These are phyloP conservation scores for Scrobipalpa atriplicella DNA, from an alignment of 2,888 invertebrate genomes.

Conservation along the genomic window DNA sequence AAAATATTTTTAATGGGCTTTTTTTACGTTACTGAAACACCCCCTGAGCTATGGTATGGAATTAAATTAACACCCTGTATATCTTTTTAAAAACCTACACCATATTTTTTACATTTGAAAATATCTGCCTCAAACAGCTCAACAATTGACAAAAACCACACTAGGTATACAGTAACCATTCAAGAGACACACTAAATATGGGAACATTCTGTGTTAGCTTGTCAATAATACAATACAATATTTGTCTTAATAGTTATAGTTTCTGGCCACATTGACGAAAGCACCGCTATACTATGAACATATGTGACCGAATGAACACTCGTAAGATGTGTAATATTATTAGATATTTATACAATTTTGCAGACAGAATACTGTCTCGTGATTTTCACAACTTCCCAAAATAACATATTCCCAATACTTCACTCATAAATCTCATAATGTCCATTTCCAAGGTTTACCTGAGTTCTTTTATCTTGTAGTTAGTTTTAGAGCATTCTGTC, in stretches of 20 bases:
- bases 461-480: no score
- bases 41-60: no score
- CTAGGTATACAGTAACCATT: background rate
- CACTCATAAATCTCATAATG: no score
- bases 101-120: background rate
- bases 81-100: no score
- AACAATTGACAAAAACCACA: conserved; percentile 14
- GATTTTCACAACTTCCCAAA: background rate
- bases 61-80: no score
- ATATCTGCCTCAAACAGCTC: conserved; percentile 9
- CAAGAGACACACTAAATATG: background rate
- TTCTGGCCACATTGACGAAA: conserved; percentile 24
- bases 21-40: no score
- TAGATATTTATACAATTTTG: background rate
- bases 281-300: conserved; percentile 23
- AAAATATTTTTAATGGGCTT: no score
- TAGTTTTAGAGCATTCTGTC: background rate
- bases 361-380: background rate
- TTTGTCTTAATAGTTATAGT: conserved; percentile 9
- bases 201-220: conserved; percentile 23
- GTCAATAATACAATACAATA: conserved; percentile 8
- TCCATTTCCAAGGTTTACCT: no score
- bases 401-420: no score
- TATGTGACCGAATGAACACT: background rate
- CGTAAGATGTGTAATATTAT: background rate